A percentile compares a stretch with the other conserved stretches of the same genome.
Evolutionary conservation across 1,140 invertebrate genomes (phyloP).

Genomic region (Zaprionus kolodkinae): DNA sequence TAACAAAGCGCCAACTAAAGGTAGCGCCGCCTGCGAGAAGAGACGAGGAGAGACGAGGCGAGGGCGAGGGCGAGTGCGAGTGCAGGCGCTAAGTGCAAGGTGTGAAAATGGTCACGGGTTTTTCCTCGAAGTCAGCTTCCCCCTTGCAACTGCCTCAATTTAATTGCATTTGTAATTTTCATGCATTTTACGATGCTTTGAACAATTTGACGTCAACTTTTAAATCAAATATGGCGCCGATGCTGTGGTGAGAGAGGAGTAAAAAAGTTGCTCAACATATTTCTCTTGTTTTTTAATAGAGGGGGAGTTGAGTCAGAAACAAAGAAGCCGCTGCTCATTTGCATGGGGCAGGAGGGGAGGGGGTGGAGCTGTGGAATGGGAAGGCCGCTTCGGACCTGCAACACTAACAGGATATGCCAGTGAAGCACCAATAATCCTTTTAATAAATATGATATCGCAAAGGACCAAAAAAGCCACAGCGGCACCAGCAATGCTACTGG

Average conservation of each 20-base stretch:
- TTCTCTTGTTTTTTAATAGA: slow-evolving; percentile 40
- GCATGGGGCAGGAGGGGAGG: slow-evolving; percentile 51
- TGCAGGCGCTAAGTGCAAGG: slow-evolving; percentile 66
- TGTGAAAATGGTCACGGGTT: slow-evolving; percentile 58
- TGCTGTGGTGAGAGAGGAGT: slow-evolving; percentile 2
- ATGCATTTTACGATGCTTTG: slow-evolving; percentile 57
- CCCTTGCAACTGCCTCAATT: slow-evolving; percentile 17
- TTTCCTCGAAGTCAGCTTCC: slow-evolving; percentile 11
- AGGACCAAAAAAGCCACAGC: slow-evolving; percentile 80
- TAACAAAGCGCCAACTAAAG: slow-evolving; percentile 69
- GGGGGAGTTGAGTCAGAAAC: slow-evolving; percentile 43
- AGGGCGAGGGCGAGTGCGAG: no score
- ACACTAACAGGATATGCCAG: slow-evolving; percentile 81
- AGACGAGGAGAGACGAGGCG: no score
- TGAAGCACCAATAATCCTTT: slow-evolving; percentile 84
- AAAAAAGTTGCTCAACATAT: slow-evolving; percentile 62
- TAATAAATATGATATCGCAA: slow-evolving; percentile 84
- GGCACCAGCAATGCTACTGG: slow-evolving; percentile 55
- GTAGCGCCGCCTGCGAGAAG: slow-evolving; percentile 59
- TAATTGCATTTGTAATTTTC: slow-evolving; percentile 79
- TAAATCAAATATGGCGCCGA: slow-evolving; percentile 78
- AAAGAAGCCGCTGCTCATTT: slow-evolving; percentile 74
- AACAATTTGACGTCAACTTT: slow-evolving; percentile 74
- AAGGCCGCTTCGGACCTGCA: slow-evolving; percentile 31
- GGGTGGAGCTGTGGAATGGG: neutral